Conservation (phyloP, 53 echinoderm and acorn worm species). For the Patiria pectinifera region DNA sequence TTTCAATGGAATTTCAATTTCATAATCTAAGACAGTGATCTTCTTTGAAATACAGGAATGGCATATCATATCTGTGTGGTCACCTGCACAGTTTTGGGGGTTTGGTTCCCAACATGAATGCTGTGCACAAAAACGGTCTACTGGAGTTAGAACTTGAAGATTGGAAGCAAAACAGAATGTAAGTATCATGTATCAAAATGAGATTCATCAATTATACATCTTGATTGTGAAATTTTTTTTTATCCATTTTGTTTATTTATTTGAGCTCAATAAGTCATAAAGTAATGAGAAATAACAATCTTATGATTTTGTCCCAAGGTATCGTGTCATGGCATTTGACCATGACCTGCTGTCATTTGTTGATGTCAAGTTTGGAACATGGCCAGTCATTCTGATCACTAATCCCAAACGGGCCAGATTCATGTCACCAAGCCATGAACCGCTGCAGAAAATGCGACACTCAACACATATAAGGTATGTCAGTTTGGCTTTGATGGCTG, state of each 20-base stretch:
- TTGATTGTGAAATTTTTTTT: neutral
- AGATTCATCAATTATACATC: neutral
- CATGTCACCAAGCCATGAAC: slow-evolving; percentile 87
- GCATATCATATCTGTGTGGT: slow-evolving; percentile 95
- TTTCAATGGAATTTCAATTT: no score
- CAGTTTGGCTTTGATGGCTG: neutral
- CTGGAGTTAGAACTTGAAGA: slow-evolving; percentile 95
- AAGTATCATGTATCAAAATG: slow-evolving; percentile 1
- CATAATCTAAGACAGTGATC: neutral
- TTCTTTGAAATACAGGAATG: slow-evolving; percentile 64
- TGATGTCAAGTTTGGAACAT: slow-evolving; percentile 85
- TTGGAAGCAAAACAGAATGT: slow-evolving; percentile 94
- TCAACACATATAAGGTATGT: slow-evolving; percentile 95
- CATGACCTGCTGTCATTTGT: slow-evolving; percentile 95
- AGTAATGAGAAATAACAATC: neutral
- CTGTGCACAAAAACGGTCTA: slow-evolving; percentile 79
- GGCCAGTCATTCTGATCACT: slow-evolving; percentile 97
- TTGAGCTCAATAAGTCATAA: neutral
- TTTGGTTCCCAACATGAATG: slow-evolving; percentile 77
- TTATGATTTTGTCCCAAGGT: slow-evolving; percentile 66
- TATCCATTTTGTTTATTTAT: no score
- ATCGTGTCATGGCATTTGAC: slow-evolving; percentile 95
- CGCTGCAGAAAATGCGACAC: slow-evolving; percentile 83
- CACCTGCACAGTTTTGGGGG: slow-evolving; percentile 98
- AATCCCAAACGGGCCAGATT: slow-evolving; percentile 95